These are phyloP conservation scores for Zeuzera pyrina DNA, from an alignment of 2,888 invertebrate genomes.

Conservation along the genomic window DNA sequence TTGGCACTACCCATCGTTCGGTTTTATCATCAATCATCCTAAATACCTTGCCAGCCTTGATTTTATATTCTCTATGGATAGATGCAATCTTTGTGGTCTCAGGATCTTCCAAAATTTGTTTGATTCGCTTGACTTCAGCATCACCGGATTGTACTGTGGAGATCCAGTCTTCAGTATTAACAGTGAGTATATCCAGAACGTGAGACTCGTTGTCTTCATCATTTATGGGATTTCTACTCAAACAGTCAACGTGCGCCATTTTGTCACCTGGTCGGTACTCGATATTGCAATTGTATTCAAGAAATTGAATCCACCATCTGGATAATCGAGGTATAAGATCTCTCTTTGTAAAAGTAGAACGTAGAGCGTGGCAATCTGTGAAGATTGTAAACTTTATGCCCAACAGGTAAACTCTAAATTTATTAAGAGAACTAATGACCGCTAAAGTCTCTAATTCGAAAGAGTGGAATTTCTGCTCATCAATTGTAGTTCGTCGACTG, in stretches of 20 bases:
- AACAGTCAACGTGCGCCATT: conserved; percentile 33
- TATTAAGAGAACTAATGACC: conserved; percentile 23
- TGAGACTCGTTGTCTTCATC: too few relatives aligned
- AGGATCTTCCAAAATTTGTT: not conserved
- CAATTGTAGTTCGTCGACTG: conserved; percentile 23
- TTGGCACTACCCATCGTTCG: conserved; percentile 20
- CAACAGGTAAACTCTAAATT: conserved; percentile 28
- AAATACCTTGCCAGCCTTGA: conserved; percentile 14
- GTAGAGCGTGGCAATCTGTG: conserved; percentile 29
- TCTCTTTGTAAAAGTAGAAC: conserved; percentile 23
- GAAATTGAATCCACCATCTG: conserved; percentile 26
- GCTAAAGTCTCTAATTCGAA: conserved; percentile 36
- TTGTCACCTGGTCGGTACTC: conserved; percentile 17
- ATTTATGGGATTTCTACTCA: too few relatives aligned
- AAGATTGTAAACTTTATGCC: conserved; percentile 21
- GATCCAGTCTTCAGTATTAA: conserved; percentile 12
- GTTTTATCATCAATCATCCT: conserved; percentile 7
- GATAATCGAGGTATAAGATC: conserved; percentile 25
- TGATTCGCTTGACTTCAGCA: conserved; percentile 2
- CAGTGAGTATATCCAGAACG: conserved; percentile 4
- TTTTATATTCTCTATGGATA: conserved; percentile 9
- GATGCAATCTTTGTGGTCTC: conserved; percentile 1
- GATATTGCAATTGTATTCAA: conserved; percentile 24
- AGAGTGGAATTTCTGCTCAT: conserved; percentile 26
- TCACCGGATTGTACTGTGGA: conserved; percentile 14